Evolutionary conservation across 2,888 invertebrate genomes (phyloP), one percentile per base, ranked within the genome.

Genomic region (Mesochorus sp.): DNA sequence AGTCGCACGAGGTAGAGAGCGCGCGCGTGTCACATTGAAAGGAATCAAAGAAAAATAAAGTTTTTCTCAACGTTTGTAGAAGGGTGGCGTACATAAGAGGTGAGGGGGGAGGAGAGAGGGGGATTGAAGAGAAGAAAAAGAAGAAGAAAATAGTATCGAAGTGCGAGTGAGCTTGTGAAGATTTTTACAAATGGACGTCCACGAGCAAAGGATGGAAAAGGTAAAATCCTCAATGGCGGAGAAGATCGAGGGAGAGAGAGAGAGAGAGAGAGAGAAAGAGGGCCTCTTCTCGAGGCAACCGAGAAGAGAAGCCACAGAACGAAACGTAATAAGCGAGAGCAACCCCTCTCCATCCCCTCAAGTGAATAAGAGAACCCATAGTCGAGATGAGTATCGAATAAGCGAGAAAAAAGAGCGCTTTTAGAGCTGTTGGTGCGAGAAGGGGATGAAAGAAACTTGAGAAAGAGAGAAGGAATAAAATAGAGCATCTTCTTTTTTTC

Each of bases 341-440:
- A 12, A 37, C 37, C 37, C 26, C n/a, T n/a, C n/a, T n/a, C n/a
- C n/a, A n/a, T n/a, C n/a, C n/a, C 59, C 53, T 61, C 70, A 39
- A 74, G 74, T 78, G 78, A 74, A 78, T 78, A 74, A 78, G 74
- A 74, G 74, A 74, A 64, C 47, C 78, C 73, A 55, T 59, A 64
- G 74, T 74, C 64, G 49, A 59, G 68, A 74, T 78, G 77, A 78
- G 73, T 70, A 74, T 78, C 74, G 74, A 66, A 78, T 73, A 78
- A 78, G 66, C 66, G 73, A 17, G 34, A 31, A 64, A 12, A 37
- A 8, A 12, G 34, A 66, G 24, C 31, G 51, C 51, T 26, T 26
- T 26, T 26, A n/a, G 51, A 26, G 51, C 21, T 37, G 19, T 17
- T 10, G 51, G 51, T 62, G 78, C 53, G 74, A 78, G 51, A 74